Percentiles rank a stretch among this genome's conserved stretches.
Conservation (phyloP, 92 coral and sea anemone genomes). For the Epizoanthus ramosus region DNA sequence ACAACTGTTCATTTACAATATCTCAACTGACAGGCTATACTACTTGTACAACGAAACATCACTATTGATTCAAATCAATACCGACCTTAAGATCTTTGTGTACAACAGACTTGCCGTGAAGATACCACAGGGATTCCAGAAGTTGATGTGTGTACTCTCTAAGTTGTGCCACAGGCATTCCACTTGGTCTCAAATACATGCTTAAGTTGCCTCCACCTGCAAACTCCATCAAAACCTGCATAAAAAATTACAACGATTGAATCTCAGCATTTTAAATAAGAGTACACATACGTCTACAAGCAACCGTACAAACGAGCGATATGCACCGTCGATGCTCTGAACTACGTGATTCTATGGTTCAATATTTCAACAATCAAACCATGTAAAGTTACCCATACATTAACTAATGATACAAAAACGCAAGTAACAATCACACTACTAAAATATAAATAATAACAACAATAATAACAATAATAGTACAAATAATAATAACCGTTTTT, state of each 20-base stretch:
- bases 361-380: no score
- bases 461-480: no score
- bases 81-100: slow-evolving; percentile 91
- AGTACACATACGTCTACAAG: neutral
- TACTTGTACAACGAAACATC: neutral
- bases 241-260: neutral
- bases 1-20: no score
- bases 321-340: no score
- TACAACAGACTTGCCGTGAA: slow-evolving; percentile 94
- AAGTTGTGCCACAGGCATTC: slow-evolving; percentile 80
- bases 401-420: no score
- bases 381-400: no score
- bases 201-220: slow-evolving; percentile 89
- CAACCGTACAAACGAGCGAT: no score
- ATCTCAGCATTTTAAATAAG: neutral
- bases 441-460: no score
- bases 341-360: no score
- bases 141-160: slow-evolving; percentile 81
- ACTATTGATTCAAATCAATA: neutral
- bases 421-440: no score
- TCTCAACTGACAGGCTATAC: no score
- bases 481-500: no score
- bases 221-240: slow-evolving; percentile 79
- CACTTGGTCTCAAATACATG: slow-evolving; percentile 67
- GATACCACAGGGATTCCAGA: slow-evolving; percentile 84